These are phyloP conservation scores for Lycocorax pyrrhopterus DNA, from an alignment of 2,113 vertebrate genomes.

Conservation along the genomic window DNA sequence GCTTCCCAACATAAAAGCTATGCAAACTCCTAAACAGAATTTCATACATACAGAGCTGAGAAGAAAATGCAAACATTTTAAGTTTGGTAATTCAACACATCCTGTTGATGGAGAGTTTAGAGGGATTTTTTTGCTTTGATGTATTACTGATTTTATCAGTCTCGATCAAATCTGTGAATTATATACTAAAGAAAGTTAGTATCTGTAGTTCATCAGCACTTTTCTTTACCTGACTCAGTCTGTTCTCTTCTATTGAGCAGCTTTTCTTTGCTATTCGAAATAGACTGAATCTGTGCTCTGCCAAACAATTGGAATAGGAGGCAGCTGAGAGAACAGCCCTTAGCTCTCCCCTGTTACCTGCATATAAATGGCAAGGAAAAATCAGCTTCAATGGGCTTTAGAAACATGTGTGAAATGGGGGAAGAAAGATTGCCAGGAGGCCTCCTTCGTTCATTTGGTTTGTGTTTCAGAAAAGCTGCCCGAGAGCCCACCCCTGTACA, in stretches of 20 bases:
- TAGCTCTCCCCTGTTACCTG: neutral
- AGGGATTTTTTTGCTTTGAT: neutral
- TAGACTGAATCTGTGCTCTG: neutral
- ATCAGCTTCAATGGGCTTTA: neutral
- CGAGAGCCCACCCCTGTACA: neutral
- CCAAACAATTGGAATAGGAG: neutral
- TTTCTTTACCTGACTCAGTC: neutral
- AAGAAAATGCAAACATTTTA: neutral
- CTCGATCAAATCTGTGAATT: neutral
- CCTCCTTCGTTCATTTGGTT: neutral
- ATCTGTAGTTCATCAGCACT: neutral
- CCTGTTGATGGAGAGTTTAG: neutral
- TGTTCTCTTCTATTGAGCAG: neutral
- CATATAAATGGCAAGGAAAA: neutral
- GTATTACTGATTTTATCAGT: neutral
- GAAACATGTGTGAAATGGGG: neutral
- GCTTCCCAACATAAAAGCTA: neutral
- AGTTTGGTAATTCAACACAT: neutral
- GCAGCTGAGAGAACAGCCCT: accelerated
- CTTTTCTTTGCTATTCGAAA: neutral
- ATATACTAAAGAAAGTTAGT: neutral
- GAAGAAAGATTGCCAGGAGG: neutral
- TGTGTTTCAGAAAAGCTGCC: neutral
- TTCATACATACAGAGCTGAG: neutral
- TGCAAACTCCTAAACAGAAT: neutral